Conservation (phyloP, 2,888 invertebrate species). For the Zygaena filipendulae region DNA sequence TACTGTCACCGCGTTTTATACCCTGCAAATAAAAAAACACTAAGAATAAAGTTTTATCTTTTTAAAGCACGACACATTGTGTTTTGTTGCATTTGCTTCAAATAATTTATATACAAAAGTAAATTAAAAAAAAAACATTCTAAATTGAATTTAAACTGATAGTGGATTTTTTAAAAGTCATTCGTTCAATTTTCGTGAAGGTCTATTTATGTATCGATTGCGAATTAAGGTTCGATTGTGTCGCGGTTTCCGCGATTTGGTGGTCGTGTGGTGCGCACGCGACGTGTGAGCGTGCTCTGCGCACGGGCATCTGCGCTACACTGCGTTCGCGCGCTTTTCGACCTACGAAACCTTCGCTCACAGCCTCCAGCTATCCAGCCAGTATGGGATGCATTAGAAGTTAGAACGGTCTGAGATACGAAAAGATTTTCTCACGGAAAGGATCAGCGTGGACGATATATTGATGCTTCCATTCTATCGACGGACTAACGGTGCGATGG, state of each 20-base stretch:
- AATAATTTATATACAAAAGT: too few relatives aligned
- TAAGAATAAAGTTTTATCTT: too few relatives aligned
- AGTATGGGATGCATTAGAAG: constrained; percentile 37
- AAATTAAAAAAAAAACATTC: background rate
- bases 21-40: too few relatives aligned
- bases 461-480: constrained; percentile 28
- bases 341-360: constrained; percentile 51
- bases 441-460: constrained; percentile 36
- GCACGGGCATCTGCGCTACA: constrained; percentile 60
- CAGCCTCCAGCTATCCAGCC: constrained; percentile 41
- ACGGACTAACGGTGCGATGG: constrained; percentile 31
- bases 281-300: constrained; percentile 57
- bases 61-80: too few relatives aligned
- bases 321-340: constrained; percentile 68
- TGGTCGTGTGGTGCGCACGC: constrained; percentile 42
- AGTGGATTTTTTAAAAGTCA: background rate
- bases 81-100: too few relatives aligned
- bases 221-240: constrained; percentile 38
- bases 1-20: constrained; percentile 23
- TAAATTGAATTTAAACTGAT: too few relatives aligned
- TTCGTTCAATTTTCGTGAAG: constrained; percentile 13
- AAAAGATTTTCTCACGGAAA: constrained; percentile 57
- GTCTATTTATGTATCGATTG: constrained; percentile 19
- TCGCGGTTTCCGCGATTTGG: constrained; percentile 33
- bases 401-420: constrained; percentile 19